Conservation (phyloP, 1,140 invertebrate genomes). For the Drosophila murphyi region DNA sequence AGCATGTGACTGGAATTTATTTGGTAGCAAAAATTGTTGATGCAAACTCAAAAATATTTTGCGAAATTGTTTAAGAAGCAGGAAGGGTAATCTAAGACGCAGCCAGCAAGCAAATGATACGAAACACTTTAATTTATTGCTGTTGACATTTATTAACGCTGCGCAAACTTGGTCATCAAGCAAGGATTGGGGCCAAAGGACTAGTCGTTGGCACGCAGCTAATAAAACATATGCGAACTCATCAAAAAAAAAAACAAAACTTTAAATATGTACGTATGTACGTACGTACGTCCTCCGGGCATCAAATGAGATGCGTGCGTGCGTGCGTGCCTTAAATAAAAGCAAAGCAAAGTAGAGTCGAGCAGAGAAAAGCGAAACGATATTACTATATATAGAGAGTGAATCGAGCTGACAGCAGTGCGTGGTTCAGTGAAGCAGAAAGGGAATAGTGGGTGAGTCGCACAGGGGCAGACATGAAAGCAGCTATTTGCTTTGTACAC, state of each 20-base stretch:
- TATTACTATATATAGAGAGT: conserved; percentile 11
- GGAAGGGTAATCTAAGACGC: conserved; percentile 30
- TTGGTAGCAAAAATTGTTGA: conserved; percentile 44
- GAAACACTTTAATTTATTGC: conserved; percentile 73
- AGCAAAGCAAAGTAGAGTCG: conserved; percentile 13
- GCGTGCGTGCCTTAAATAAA: conserved; percentile 52
- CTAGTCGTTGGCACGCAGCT: conserved; percentile 66
- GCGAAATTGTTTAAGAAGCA: not conserved
- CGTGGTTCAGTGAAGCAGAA: conserved; percentile 44
- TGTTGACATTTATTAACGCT: conserved; percentile 56
- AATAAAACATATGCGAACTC: conserved; percentile 81
- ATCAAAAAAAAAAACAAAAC: conserved; percentile 69
- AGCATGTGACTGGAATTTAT: conserved; percentile 72
- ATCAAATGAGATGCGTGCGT: conserved; percentile 59
- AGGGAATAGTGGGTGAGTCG: conserved; percentile 12
- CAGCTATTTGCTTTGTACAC: conserved; percentile 13
- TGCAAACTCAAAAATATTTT: conserved; percentile 61
- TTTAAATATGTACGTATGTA: conserved; percentile 60
- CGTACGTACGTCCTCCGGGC: conserved; percentile 55
- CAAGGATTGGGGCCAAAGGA: conserved; percentile 36
- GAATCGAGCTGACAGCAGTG: conserved; percentile 38
- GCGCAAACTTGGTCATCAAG: conserved; percentile 42
- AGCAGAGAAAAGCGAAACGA: conserved; percentile 8
- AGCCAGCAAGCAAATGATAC: conserved; percentile 30
- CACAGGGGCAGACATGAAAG: conserved; percentile 13